A percentile compares a stretch with the other conserved stretches of the same genome.
These are phyloP conservation scores for Macaria liturata DNA, from an alignment of 2,888 invertebrate genomes.

Conservation along the genomic window DNA sequence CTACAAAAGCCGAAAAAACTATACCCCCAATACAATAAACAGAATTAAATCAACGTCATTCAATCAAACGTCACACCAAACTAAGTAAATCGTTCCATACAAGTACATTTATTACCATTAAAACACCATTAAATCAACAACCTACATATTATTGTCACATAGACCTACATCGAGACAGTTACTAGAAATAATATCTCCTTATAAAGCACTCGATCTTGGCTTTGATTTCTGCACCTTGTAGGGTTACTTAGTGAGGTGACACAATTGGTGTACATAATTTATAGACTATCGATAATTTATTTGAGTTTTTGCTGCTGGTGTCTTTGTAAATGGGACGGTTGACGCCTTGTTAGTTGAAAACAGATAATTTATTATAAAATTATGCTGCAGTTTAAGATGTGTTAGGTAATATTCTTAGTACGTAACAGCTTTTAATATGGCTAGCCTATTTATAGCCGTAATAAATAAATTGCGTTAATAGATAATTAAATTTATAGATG, in stretches of 20 bases:
- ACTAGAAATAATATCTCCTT: conserved; percentile 11
- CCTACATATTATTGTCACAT: conserved; percentile 10
- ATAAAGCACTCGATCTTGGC: conserved; percentile 11
- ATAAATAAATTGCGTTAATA: too few species aligned
- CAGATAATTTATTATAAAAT: neutral
- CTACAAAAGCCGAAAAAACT: neutral
- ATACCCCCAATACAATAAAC: too few species aligned
- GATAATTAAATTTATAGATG: too few species aligned
- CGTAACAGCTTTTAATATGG: too few species aligned
- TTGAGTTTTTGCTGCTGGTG: too few species aligned
- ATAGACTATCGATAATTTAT: too few species aligned
- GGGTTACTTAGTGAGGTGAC: conserved; percentile 14
- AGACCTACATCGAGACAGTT: conserved; percentile 11
- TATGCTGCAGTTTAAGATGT: too few species aligned
- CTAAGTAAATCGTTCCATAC: conserved; percentile 1
- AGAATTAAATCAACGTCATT: neutral
- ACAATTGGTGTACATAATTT: conserved; percentile 2
- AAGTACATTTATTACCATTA: neutral
- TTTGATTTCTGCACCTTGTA: conserved; percentile 15
- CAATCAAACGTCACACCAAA: conserved; percentile 1
- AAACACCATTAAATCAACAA: conserved; percentile 7
- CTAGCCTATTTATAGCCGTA: too few species aligned
- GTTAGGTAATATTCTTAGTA: too few species aligned
- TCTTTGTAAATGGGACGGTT: neutral
- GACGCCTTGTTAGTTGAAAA: conserved; percentile 1